Conservation (phyloP, 2,888 invertebrate genomes). For the Aquatica leii region DNA sequence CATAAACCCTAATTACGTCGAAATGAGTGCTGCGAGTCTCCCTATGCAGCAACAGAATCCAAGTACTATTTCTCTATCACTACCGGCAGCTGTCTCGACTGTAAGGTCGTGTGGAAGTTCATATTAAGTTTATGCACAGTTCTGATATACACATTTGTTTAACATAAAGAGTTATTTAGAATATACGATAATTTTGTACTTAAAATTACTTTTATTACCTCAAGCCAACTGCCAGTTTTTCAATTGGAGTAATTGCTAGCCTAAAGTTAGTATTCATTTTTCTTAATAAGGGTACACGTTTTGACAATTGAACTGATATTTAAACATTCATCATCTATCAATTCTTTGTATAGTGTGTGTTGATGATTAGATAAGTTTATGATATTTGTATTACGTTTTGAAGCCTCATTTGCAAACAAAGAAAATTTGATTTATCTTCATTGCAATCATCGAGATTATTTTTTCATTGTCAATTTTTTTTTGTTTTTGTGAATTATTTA, state of each 20-base stretch:
- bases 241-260: too few species aligned
- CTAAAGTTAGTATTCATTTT: too few species aligned
- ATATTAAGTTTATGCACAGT: neutral
- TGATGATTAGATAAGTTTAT: slow-evolving; percentile 25
- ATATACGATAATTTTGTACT: neutral
- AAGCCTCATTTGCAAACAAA: slow-evolving; percentile 28
- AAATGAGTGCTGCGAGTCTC: neutral
- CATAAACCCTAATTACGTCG: neutral
- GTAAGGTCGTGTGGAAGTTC: neutral
- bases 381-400: slow-evolving; percentile 24
- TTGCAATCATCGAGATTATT: slow-evolving; percentile 3
- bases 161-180: neutral
- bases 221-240: too few species aligned
- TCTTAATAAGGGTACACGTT: too few species aligned
- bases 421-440: slow-evolving; percentile 9
- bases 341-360: too few species aligned
- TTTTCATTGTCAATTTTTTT: slow-evolving; percentile 13
- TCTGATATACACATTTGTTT: neutral
- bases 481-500: slow-evolving; percentile 2
- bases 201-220: too few species aligned
- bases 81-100: too few species aligned
- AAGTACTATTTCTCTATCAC: neutral
- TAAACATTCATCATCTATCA: too few species aligned
- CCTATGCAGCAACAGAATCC: neutral
- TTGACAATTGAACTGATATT: too few species aligned